A percentile compares a stretch with the other conserved stretches of the same genome.
Conservation (phyloP, 37 sponge, comb jelly and placozoan genomes). For the Oscarella lobularis region DNA sequence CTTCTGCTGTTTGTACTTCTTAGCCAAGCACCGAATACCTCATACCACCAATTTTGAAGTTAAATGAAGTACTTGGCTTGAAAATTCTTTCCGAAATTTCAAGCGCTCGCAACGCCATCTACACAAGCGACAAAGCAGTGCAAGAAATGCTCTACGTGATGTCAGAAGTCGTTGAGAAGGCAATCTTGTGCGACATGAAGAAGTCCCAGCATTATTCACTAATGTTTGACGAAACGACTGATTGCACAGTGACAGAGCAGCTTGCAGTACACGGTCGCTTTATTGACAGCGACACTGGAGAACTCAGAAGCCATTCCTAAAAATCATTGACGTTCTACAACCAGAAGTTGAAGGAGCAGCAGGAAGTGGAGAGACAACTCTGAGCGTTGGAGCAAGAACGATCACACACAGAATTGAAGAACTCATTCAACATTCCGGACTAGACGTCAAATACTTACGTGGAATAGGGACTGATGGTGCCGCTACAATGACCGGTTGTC, state of each 20-base stretch:
- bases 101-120: background rate
- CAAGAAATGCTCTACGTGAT: background rate
- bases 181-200: background rate
- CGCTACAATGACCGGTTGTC: background rate
- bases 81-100: too few species aligned
- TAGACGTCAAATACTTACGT: background rate
- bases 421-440: too few species aligned
- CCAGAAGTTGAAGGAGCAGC: too few species aligned
- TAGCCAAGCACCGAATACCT: too few species aligned
- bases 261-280: background rate
- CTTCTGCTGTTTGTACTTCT: too few species aligned
- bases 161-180: background rate
- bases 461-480: slow-evolving; percentile 6
- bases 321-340: too few species aligned
- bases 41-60: too few species aligned
- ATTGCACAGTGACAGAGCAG: background rate
- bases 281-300: background rate
- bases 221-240: background rate
- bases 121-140: background rate
- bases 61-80: too few species aligned
- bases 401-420: too few species aligned
- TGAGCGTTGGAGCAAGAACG: too few species aligned
- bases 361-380: too few species aligned
- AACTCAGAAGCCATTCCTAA: too few species aligned
- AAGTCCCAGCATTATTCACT: background rate